Conservation (phyloP, 2,888 invertebrate species). For the Ellobium chinense region DNA sequence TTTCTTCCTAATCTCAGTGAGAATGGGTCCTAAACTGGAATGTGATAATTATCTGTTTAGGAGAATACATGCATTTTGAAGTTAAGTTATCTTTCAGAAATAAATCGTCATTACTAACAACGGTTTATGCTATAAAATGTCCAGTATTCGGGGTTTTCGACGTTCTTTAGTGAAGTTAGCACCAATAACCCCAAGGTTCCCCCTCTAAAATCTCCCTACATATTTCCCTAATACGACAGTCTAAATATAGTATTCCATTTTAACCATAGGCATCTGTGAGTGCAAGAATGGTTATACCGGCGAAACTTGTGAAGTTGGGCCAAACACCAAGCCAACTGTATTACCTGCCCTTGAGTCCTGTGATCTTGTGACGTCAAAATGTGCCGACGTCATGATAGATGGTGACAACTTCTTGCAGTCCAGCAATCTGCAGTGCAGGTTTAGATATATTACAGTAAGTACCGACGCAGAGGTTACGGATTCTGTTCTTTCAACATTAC, state of each 20-base stretch:
- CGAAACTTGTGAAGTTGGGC: constrained; percentile 56
- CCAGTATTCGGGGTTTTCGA: too few relatives aligned
- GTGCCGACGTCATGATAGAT: constrained; percentile 55
- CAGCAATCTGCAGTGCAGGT: constrained; percentile 56
- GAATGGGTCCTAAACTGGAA: too few relatives aligned
- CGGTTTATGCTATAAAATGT: background rate
- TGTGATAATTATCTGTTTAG: too few relatives aligned
- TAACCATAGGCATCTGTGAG: constrained; percentile 59
- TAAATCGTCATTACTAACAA: too few relatives aligned
- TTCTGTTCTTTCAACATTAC: background rate
- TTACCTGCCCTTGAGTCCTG: constrained; percentile 51
- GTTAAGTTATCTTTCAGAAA: too few relatives aligned
- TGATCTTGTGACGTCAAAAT: constrained; percentile 55
- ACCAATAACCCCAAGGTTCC: background rate
- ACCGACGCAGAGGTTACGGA: too few relatives aligned
- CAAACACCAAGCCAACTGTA: constrained; percentile 55
- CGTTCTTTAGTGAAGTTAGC: too few relatives aligned
- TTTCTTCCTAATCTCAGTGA: too few relatives aligned
- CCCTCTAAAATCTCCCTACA: background rate
- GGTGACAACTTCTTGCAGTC: constrained; percentile 64
- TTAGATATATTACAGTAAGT: constrained; percentile 57
- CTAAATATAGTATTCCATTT: too few relatives aligned
- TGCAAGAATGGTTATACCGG: constrained; percentile 64
- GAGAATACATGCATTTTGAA: too few relatives aligned
- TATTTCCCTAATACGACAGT: too few relatives aligned